Conservation (phyloP, 2,797 vertebrate species). For the Enteromius trimaculatus region DNA sequence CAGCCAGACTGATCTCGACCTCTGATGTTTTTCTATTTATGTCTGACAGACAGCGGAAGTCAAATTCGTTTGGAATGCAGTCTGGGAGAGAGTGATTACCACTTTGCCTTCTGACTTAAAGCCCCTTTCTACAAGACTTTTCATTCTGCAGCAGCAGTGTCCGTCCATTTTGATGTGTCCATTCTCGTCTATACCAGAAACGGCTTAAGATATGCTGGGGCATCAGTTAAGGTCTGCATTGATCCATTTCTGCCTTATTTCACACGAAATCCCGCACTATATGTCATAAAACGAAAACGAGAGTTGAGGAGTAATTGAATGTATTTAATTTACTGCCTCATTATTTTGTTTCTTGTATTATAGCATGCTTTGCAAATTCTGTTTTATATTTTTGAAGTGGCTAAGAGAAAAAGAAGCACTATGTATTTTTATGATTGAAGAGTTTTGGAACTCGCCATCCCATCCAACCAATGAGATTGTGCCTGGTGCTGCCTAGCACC, state of each 20-base stretch:
- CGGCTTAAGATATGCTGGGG: constrained; percentile 50
- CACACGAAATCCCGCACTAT: constrained; percentile 55
- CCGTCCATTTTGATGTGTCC: constrained; percentile 35
- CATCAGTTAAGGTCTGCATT: constrained; percentile 61
- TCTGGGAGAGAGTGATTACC: constrained; percentile 72
- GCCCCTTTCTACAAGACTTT: constrained; percentile 39
- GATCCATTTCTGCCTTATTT: constrained; percentile 69
- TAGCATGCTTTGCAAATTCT: constrained; percentile 69
- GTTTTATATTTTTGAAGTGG: constrained; percentile 66
- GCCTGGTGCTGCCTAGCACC: constrained; percentile 65
- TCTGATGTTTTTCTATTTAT: constrained; percentile 26
- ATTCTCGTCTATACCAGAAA: constrained; percentile 52
- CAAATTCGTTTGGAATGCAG: constrained; percentile 78
- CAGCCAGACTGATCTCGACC: background rate
- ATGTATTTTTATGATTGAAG: constrained; percentile 70
- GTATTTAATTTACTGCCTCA: constrained; percentile 67
- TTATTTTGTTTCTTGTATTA: constrained; percentile 66
- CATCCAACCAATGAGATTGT: constrained; percentile 61
- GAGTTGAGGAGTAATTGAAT: constrained; percentile 56
- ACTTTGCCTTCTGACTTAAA: constrained; percentile 50
- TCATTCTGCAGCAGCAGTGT: constrained; percentile 30
- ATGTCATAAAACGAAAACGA: constrained; percentile 50
- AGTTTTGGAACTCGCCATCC: constrained; percentile 65
- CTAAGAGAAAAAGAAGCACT: constrained; percentile 65
- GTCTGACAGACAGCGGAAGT: constrained; percentile 76